These are phyloP conservation scores for Aphidius gifuensis DNA, from an alignment of 1,140 invertebrate genomes.

Conservation along the genomic window DNA sequence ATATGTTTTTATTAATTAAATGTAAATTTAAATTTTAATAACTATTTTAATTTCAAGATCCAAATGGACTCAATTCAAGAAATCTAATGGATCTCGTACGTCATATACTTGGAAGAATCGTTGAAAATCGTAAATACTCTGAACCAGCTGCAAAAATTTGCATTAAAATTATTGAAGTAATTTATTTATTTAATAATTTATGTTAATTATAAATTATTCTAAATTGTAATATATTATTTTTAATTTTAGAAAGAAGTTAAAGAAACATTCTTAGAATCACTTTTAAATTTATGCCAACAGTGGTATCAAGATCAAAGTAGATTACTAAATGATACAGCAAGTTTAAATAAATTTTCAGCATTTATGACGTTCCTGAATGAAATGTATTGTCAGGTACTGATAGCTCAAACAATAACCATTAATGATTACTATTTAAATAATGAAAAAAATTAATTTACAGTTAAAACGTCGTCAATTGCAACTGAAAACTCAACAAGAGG, in stretches of 20 bases:
- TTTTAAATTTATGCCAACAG: slow-evolving; percentile 84
- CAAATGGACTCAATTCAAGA: slow-evolving; percentile 72
- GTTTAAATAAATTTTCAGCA: slow-evolving; percentile 57
- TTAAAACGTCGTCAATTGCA: slow-evolving; percentile 73
- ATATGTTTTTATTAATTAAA: slow-evolving; percentile 16
- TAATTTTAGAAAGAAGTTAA: slow-evolving; percentile 70
- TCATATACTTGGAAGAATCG: slow-evolving; percentile 72
- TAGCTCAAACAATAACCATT: too few relatives aligned
- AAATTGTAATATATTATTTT: slow-evolving; percentile 14
- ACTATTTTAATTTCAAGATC: slow-evolving; percentile 57
- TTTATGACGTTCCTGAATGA: slow-evolving; percentile 87
- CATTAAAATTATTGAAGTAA: slow-evolving; percentile 75
- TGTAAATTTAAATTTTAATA: not conserved
- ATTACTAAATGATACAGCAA: slow-evolving; percentile 49
- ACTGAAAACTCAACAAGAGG: slow-evolving; percentile 63
- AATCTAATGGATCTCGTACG: slow-evolving; percentile 81
- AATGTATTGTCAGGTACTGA: slow-evolving; percentile 74
- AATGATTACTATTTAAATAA: too few relatives aligned
- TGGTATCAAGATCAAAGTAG: slow-evolving; percentile 84
- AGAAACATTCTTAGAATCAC: slow-evolving; percentile 83
- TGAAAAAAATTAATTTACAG: slow-evolving; percentile 31
- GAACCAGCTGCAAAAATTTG: slow-evolving; percentile 77
- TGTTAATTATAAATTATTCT: slow-evolving; percentile 6
- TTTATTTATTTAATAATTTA: not conserved
- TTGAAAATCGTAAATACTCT: slow-evolving; percentile 75